These are phyloP conservation scores for Oscheius sp. DNA, from an alignment of 2,888 invertebrate species.

Conservation along the genomic window DNA sequence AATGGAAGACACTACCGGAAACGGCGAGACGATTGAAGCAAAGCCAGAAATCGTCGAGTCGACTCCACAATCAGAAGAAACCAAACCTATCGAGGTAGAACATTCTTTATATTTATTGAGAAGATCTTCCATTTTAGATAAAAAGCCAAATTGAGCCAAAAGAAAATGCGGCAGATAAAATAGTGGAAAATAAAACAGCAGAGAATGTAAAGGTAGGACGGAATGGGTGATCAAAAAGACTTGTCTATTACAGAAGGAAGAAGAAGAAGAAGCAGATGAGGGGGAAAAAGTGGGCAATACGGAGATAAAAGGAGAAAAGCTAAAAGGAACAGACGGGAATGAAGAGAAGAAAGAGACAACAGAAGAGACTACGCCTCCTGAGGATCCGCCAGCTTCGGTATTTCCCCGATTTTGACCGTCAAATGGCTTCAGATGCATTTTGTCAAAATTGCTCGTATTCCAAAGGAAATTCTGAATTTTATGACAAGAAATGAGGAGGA, in stretches of 20 bases:
- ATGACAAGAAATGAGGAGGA: conserved; percentile 14
- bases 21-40: neutral
- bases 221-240: too few species aligned
- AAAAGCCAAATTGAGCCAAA: too few species aligned
- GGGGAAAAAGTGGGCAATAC: neutral
- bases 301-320: neutral
- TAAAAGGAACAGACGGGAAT: neutral
- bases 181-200: too few species aligned
- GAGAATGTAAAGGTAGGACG: neutral
- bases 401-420: neutral
- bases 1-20: neutral
- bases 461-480: conserved; percentile 13
- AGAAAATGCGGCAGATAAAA: too few species aligned
- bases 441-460: conserved; percentile 23
- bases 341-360: neutral
- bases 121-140: neutral
- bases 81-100: too few species aligned
- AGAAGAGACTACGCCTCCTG: neutral
- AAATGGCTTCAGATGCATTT: conserved; percentile 5
- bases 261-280: neutral
- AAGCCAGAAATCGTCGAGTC: neutral
- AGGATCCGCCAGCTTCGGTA: conserved; percentile 18
- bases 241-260: neutral
- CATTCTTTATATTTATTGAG: neutral
- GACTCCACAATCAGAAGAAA: neutral